Evolutionary conservation across 2,888 invertebrate species (phyloP).

Genomic region (Tachina lurida): DNA sequence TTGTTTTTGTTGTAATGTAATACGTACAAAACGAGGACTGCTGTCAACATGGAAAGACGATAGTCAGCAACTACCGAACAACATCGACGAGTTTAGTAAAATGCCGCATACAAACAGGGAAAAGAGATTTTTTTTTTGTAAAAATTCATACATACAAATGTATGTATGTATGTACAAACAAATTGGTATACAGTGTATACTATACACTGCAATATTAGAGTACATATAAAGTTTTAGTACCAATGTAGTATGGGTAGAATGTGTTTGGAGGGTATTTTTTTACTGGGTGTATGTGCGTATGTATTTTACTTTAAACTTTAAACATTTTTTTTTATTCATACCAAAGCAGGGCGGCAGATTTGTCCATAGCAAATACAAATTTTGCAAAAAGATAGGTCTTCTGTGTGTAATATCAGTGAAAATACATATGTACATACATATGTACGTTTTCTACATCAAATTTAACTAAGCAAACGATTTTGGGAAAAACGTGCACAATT

Average conservation of each 20-base stretch:
- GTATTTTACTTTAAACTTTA: conserved; percentile 35
- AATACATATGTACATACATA: not conserved
- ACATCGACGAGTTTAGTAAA: conserved; percentile 9
- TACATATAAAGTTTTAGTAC: not conserved
- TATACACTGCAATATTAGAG: not conserved
- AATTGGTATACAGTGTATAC: not conserved
- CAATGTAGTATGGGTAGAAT: not conserved
- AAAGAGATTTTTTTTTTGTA: not conserved
- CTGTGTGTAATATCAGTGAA: not conserved
- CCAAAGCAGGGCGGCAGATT: conserved; percentile 45
- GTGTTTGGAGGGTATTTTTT: not conserved
- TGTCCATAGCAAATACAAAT: conserved; percentile 58
- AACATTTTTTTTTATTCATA: conserved; percentile 56
- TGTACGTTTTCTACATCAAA: not conserved
- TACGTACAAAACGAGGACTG: conserved; percentile 30
- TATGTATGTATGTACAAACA: not conserved
- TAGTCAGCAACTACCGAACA: conserved; percentile 24
- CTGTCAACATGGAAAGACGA: conserved; percentile 7
- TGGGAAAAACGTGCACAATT: not conserved
- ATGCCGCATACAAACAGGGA: conserved; percentile 5
- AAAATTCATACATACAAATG: not conserved
- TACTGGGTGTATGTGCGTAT: not conserved
- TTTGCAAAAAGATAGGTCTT: conserved; percentile 19
- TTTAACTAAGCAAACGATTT: not conserved
- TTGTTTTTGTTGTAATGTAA: conserved; percentile 12